Percentiles rank a stretch among this genome's conserved stretches.
Evolutionary conservation across 2,113 vertebrate genomes (phyloP).

Genomic region (Ochotona curzoniae): DNA sequence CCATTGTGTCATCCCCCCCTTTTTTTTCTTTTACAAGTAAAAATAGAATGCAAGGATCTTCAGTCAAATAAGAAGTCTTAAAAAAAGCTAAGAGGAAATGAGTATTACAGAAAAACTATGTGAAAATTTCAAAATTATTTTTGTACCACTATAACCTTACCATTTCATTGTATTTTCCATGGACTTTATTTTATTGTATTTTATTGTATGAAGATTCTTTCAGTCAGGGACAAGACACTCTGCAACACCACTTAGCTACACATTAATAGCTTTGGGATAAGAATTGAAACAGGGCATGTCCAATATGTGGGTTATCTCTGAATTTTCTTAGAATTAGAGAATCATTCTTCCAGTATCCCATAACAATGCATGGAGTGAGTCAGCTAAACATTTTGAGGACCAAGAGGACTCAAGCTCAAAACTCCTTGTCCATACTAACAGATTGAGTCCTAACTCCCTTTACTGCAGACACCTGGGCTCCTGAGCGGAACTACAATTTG

Average conservation of each 20-base stretch:
- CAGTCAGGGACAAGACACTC: not conserved
- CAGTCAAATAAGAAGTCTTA: constrained; percentile 23
- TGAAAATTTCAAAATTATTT: no score
- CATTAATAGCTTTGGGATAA: not conserved
- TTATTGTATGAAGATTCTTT: constrained; percentile 66
- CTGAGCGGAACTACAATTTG: constrained; percentile 38
- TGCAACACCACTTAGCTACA: not conserved
- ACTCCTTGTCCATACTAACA: constrained; percentile 12
- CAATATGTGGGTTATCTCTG: not conserved
- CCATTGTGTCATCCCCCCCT: constrained; percentile 4
- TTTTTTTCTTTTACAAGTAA: constrained; percentile 42
- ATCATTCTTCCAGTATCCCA: not conserved
- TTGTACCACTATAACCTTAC: no score
- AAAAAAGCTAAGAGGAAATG: no score
- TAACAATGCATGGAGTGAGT: constrained; percentile 28
- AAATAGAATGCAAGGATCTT: not conserved
- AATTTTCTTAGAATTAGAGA: constrained; percentile 6
- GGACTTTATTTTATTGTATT: no score
- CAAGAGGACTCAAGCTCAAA: not conserved
- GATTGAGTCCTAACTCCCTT: constrained; percentile 22
- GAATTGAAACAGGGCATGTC: not conserved
- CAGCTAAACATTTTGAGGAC: constrained; percentile 15
- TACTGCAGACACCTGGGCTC: not conserved
- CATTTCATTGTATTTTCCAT: no score
- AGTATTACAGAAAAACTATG: no score